Conservation (phyloP, 2,888 invertebrate genomes). For the Leucophenga maculata region DNA sequence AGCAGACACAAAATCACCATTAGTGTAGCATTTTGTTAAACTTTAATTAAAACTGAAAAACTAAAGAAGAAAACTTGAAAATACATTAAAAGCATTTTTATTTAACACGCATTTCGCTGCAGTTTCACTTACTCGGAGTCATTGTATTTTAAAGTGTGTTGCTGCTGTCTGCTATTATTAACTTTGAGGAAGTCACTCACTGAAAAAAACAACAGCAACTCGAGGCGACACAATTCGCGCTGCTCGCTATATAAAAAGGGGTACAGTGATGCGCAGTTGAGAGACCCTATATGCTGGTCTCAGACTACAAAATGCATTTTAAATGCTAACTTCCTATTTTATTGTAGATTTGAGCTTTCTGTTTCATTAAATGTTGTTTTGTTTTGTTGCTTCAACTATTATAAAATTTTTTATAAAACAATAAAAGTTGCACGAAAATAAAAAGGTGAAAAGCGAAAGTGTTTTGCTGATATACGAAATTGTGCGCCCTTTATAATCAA, state of each 20-base stretch:
- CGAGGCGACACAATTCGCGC: neutral
- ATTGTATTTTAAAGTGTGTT: neutral
- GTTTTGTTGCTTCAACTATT: neutral
- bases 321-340: neutral
- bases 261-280: no score
- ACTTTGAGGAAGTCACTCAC: neutral
- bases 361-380: no score
- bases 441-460: constrained; percentile 35
- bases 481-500: constrained; percentile 43
- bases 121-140: neutral
- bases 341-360: neutral
- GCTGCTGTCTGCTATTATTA: neutral
- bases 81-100: constrained; percentile 36
- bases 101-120: constrained; percentile 34
- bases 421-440: constrained; percentile 34
- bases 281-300: neutral
- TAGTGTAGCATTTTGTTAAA: constrained; percentile 3
- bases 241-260: neutral
- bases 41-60: constrained; percentile 19
- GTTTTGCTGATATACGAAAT: constrained; percentile 31
- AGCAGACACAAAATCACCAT: constrained; percentile 3
- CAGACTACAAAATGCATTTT: constrained; percentile 8
- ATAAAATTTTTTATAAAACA: constrained; percentile 6
- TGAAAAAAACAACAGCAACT: neutral
- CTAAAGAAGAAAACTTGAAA: neutral